Percentiles rank a stretch among this genome's conserved stretches.
Evolutionary conservation across 53 echinoderm and acorn worm species (phyloP).

Genomic region (Holothuria leucospilota): DNA sequence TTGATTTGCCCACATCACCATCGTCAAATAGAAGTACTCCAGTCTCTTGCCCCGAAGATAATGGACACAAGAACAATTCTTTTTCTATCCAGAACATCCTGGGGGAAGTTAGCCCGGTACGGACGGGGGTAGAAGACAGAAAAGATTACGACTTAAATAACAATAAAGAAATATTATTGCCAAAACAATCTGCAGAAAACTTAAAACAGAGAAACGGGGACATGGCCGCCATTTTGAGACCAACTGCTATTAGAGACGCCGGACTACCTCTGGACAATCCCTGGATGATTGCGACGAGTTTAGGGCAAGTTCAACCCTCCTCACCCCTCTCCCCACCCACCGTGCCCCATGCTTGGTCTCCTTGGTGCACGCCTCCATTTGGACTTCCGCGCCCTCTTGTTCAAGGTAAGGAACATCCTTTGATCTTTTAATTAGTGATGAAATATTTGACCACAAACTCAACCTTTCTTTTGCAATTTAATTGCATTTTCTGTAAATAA

Average conservation of each 20-base stretch:
- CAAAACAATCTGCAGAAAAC: conserved; percentile 1
- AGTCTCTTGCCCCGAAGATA: conserved; percentile 6
- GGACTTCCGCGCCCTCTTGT: conserved; percentile 31
- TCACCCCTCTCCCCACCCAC: conserved; percentile 53
- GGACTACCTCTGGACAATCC: conserved; percentile 19
- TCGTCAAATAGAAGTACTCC: conserved; percentile 12
- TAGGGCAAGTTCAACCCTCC: conserved; percentile 11
- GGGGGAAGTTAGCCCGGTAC: neutral
- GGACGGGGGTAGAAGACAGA: too few relatives aligned
- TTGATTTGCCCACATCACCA: neutral
- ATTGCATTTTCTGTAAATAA: too few relatives aligned
- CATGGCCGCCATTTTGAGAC: conserved; percentile 16
- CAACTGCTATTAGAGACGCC: conserved; percentile 18
- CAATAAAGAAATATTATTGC: neutral
- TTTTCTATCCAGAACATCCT: conserved; percentile 21
- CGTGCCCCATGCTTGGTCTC: conserved; percentile 61
- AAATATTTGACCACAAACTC: too few relatives aligned
- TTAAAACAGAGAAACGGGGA: conserved; percentile 8
- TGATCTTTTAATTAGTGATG: too few relatives aligned
- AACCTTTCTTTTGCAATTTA: too few relatives aligned
- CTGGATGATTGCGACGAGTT: conserved; percentile 16
- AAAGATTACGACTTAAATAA: conserved; percentile 3
- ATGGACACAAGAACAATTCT: conserved; percentile 16
- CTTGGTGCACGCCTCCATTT: conserved; percentile 53
- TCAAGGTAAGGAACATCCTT: conserved; percentile 3